A percentile compares a stretch with the other conserved stretches of the same genome.
These are phyloP conservation scores for Etheostoma perlongum DNA, from an alignment of 2,797 vertebrate species.

Conservation along the genomic window DNA sequence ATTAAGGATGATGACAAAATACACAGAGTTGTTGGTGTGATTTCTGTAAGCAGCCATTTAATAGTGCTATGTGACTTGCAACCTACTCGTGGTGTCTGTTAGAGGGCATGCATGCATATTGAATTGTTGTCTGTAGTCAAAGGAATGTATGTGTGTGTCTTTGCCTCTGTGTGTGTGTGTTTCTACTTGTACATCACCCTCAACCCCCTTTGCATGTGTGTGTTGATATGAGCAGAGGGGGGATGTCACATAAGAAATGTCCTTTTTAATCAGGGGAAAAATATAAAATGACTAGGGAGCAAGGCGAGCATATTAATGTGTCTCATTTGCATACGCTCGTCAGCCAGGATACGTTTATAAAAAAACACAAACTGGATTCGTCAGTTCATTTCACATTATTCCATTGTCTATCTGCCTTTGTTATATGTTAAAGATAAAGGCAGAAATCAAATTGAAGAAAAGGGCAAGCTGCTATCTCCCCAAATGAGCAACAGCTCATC, in stretches of 20 bases:
- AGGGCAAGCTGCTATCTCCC: constrained; percentile 89
- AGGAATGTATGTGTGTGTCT: constrained; percentile 50
- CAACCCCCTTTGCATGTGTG: constrained; percentile 72
- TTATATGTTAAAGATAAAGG: constrained; percentile 90
- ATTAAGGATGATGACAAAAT: constrained; percentile 52
- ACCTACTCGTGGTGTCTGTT: constrained; percentile 72
- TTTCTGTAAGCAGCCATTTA: constrained; percentile 75
- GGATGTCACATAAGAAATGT: constrained; percentile 88
- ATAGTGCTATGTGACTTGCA: constrained; percentile 62
- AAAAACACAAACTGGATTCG: constrained; percentile 85
- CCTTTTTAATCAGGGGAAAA: constrained; percentile 88
- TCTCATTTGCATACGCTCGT: constrained; percentile 88
- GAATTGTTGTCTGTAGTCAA: constrained; percentile 77
- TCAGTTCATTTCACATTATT: constrained; percentile 89
- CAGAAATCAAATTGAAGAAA: constrained; percentile 88
- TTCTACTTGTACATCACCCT: constrained; percentile 61
- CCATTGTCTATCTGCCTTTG: constrained; percentile 90
- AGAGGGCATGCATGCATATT: constrained; percentile 75
- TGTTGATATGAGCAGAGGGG: constrained; percentile 80
- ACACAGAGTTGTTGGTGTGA: constrained; percentile 65
- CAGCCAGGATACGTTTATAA: constrained; percentile 86
- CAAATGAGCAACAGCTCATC: constrained; percentile 90
- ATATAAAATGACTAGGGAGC: constrained; percentile 88
- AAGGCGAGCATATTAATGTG: constrained; percentile 88
- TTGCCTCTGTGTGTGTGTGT: constrained; percentile 32